phyloP scores from a whole-genome alignment of 1,140 invertebrate species.

The Dendrolimus kikuchii region DNA sequence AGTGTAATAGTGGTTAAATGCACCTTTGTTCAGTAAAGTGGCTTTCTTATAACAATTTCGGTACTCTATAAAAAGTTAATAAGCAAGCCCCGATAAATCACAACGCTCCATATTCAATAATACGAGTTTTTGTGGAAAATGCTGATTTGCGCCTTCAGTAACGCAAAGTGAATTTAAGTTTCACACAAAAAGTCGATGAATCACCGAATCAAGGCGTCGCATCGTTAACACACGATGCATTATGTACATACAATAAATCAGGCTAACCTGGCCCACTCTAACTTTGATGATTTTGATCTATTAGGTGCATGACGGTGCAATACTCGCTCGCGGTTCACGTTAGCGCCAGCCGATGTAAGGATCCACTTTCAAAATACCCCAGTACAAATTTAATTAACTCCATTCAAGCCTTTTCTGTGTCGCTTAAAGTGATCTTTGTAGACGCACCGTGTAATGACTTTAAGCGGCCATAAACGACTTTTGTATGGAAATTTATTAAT shows the following conservation, averaged over 20 bases:
- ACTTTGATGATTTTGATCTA: constrained; percentile 65
- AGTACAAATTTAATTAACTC: constrained; percentile 70
- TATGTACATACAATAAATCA: constrained; percentile 45
- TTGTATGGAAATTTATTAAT: constrained; percentile 64
- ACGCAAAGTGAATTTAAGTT: constrained; percentile 35
- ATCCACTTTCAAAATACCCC: constrained; percentile 41
- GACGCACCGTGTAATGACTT: constrained; percentile 62
- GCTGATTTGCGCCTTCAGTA: constrained; percentile 46
- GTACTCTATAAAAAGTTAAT: too few relatives aligned
- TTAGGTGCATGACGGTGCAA: constrained; percentile 57
- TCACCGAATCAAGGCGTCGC: constrained; percentile 60
- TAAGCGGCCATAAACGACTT: constrained; percentile 56
- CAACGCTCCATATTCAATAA: too few relatives aligned
- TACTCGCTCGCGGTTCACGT: constrained; percentile 43
- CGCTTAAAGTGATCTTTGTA: constrained; percentile 55
- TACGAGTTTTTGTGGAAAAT: too few relatives aligned
- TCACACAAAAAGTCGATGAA: constrained; percentile 54
- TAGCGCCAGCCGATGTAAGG: constrained; percentile 62
- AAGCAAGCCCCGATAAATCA: too few relatives aligned
- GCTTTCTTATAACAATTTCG: too few relatives aligned
- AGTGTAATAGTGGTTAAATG: too few relatives aligned
- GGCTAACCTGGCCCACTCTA: constrained; percentile 45
- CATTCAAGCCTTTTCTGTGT: constrained; percentile 46
- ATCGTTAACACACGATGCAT: constrained; percentile 59
- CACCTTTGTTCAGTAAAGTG: too few relatives aligned